Conservation (phyloP, 2,888 invertebrate genomes). For the Caradrina kadenii region DNA sequence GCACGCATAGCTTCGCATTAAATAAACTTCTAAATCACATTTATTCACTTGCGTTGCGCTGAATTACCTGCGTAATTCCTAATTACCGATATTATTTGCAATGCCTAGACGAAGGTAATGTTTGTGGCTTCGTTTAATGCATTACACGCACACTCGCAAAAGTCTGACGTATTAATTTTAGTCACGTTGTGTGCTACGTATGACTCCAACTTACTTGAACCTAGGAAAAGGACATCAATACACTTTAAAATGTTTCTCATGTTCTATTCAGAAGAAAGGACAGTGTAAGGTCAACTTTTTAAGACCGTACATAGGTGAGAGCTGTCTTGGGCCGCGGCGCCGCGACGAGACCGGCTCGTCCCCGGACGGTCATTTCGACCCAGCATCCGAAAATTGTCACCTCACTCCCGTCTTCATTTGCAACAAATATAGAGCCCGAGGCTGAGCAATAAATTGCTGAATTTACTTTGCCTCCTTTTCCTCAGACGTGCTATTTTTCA, state of each 20-base stretch:
- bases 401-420: constrained; percentile 88
- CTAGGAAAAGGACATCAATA: constrained; percentile 4
- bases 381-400: constrained; percentile 87
- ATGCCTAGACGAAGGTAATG: constrained; percentile 12
- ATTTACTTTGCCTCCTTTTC: constrained; percentile 84
- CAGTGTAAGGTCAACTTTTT: constrained; percentile 52
- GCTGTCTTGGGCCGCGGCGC: constrained; percentile 74
- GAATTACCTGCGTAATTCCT: constrained; percentile 57
- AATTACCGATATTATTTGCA: constrained; percentile 45
- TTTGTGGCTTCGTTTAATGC: constrained; percentile 33
- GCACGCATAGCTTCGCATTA: constrained; percentile 51
- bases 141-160: background rate
- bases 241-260: constrained; percentile 32
- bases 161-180: constrained; percentile 8
- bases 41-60: constrained; percentile 50
- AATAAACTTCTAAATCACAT: constrained; percentile 60
- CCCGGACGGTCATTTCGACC: constrained; percentile 83
- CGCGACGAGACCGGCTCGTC: constrained; percentile 66
- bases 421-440: constrained; percentile 87
- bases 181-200: background rate
- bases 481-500: constrained; percentile 86
- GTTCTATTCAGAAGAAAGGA: constrained; percentile 22
- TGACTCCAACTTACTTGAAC: background rate
- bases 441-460: constrained; percentile 87
- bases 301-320: constrained; percentile 70